Evolutionary conservation across 2,113 vertebrate genomes (phyloP).

Genomic region (Centropus bengalensis): DNA sequence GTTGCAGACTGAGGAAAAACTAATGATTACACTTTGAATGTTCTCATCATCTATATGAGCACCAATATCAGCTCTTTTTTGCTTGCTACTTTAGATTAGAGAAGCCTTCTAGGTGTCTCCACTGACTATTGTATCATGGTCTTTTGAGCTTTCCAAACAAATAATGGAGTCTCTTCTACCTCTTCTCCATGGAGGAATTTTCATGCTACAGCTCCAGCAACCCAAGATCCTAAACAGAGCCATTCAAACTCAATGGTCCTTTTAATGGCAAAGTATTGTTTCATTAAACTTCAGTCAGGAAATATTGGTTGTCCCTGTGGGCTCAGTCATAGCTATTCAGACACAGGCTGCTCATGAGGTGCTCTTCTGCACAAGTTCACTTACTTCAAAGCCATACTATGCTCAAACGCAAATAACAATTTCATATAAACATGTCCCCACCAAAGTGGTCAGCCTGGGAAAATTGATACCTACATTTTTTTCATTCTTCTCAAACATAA

Average conservation of each 20-base stretch:
- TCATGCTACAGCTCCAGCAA: background rate
- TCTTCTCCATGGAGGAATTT: background rate
- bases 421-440: background rate
- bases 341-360: background rate
- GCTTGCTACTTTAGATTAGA: background rate
- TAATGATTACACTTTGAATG: background rate
- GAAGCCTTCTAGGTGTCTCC: background rate
- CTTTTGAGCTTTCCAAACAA: background rate
- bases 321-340: background rate
- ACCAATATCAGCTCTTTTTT: background rate
- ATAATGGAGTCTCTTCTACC: background rate
- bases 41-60: background rate
- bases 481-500: background rate
- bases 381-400: background rate
- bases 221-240: background rate
- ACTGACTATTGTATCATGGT: background rate
- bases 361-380: background rate
- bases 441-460: background rate
- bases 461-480: background rate
- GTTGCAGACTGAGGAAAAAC: background rate
- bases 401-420: background rate
- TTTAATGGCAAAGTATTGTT: background rate
- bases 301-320: background rate
- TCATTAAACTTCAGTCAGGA: slow-evolving; percentile 27
- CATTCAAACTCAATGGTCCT: slow-evolving; percentile 11